Percentiles rank a stretch among this genome's conserved stretches.
Evolutionary conservation across 2,888 invertebrate species (phyloP).

Genomic region (Ichneumoninae sp.): DNA sequence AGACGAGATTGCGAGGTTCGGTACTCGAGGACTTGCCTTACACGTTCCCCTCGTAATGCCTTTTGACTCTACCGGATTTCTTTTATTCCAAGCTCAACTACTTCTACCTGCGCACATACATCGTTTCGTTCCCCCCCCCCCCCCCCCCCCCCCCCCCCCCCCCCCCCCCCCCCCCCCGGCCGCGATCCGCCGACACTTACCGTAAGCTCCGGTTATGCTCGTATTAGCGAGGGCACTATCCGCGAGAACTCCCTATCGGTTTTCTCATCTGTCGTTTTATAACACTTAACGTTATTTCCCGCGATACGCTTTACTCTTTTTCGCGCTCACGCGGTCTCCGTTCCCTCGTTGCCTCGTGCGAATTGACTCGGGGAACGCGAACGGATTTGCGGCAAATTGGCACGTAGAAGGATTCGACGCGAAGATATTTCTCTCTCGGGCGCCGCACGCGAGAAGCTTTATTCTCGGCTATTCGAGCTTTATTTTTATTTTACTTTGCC

Average conservation of each 20-base stretch:
- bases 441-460: constrained; percentile 25
- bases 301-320: constrained; percentile 57
- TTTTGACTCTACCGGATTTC: background rate
- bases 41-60: background rate
- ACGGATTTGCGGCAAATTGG: constrained; percentile 59
- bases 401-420: constrained; percentile 24
- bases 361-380: constrained; percentile 54
- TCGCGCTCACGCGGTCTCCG: constrained; percentile 17
- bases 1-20: background rate
- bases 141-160: too few species aligned
- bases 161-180: too few species aligned
- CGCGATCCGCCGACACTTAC: constrained; percentile 59
- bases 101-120: background rate
- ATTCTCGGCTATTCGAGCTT: background rate
- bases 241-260: constrained; percentile 47
- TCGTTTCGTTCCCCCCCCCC: constrained; percentile 23
- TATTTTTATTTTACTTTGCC: constrained; percentile 29
- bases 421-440: constrained; percentile 28
- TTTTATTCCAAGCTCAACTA: constrained; percentile 17
- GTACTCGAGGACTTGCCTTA: background rate
- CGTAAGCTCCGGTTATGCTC: constrained; percentile 67
- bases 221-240: constrained; percentile 64
- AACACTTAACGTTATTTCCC: constrained; percentile 66
- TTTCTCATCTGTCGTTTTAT: constrained; percentile 65
- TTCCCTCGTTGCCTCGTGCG: constrained; percentile 22